Evolutionary conservation across 2,113 vertebrate species (phyloP).

Genomic region (Heterotis niloticus): DNA sequence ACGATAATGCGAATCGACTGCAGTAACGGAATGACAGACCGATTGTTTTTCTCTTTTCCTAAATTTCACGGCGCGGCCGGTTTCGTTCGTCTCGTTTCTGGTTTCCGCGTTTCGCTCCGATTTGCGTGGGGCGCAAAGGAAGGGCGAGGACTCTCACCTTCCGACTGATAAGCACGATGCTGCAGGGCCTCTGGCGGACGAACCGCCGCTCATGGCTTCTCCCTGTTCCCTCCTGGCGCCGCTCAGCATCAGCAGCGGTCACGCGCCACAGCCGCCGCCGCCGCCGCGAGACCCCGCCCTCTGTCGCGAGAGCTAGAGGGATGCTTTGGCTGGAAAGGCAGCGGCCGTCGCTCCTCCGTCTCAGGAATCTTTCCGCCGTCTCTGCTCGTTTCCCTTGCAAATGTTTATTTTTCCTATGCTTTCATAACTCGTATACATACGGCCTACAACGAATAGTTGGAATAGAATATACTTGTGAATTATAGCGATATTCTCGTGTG

Average conservation of each 20-base stretch:
- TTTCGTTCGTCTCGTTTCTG: neutral
- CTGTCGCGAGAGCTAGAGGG: conserved; percentile 9
- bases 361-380: too few relatives aligned
- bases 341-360: too few relatives aligned
- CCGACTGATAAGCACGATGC: conserved; percentile 29
- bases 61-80: too few relatives aligned
- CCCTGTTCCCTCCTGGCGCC: neutral
- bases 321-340: too few relatives aligned
- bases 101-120: neutral
- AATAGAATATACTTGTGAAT: too few relatives aligned
- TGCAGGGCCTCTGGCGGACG: conserved; percentile 23
- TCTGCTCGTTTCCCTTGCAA: too few relatives aligned
- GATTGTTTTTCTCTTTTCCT: too few relatives aligned
- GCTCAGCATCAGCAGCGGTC: conserved; percentile 61
- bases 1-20: neutral
- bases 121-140: neutral
- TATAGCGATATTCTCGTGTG: too few relatives aligned
- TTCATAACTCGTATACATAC: too few relatives aligned
- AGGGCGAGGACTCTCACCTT: conserved; percentile 48
- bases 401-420: too few relatives aligned
- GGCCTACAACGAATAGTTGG: too few relatives aligned
- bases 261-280: conserved; percentile 51
- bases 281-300: conserved; percentile 65
- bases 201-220: conserved; percentile 43
- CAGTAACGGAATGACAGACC: neutral